These are phyloP conservation scores for Heliothis subflexa DNA, from an alignment of 1,140 invertebrate genomes.

Conservation along the genomic window DNA sequence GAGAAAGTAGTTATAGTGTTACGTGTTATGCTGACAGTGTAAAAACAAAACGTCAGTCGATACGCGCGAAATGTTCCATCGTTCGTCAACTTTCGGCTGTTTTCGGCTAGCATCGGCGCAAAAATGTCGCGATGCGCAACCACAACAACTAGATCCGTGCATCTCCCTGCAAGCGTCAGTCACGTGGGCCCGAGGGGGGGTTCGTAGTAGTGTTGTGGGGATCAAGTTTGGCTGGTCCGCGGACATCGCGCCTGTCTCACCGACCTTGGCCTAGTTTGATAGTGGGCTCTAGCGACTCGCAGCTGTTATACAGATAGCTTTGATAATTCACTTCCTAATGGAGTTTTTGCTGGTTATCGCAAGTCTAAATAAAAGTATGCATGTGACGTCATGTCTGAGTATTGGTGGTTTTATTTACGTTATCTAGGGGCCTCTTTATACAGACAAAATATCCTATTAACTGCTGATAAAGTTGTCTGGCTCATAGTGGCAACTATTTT, in stretches of 20 bases:
- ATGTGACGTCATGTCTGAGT: background rate
- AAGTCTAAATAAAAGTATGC: constrained; percentile 9
- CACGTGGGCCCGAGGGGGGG: background rate
- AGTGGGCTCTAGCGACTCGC: constrained; percentile 60
- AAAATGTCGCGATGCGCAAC: constrained; percentile 46
- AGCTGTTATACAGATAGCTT: constrained; percentile 61
- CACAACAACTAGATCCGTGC: constrained; percentile 16
- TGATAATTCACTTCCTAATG: constrained; percentile 70
- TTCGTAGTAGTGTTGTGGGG: constrained; percentile 62
- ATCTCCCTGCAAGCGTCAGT: constrained; percentile 13
- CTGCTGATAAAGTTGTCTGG: background rate
- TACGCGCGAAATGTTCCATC: constrained; percentile 22
- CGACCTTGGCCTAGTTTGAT: constrained; percentile 80
- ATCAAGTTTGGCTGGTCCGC: constrained; percentile 65
- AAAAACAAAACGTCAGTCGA: constrained; percentile 48
- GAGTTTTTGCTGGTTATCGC: constrained; percentile 50
- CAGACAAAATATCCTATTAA: background rate
- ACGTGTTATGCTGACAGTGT: constrained; percentile 19
- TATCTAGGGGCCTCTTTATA: background rate
- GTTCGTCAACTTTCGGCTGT: constrained; percentile 34
- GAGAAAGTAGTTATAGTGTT: constrained; percentile 29
- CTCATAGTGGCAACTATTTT: too few species aligned
- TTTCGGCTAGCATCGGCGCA: constrained; percentile 38
- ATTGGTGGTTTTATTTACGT: background rate
- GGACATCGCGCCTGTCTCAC: constrained; percentile 51